A percentile compares a stretch with the other conserved stretches of the same genome.
Evolutionary conservation across 2,797 vertebrate species (phyloP).

Genomic region (Hypotaenidia okinawae): DNA sequence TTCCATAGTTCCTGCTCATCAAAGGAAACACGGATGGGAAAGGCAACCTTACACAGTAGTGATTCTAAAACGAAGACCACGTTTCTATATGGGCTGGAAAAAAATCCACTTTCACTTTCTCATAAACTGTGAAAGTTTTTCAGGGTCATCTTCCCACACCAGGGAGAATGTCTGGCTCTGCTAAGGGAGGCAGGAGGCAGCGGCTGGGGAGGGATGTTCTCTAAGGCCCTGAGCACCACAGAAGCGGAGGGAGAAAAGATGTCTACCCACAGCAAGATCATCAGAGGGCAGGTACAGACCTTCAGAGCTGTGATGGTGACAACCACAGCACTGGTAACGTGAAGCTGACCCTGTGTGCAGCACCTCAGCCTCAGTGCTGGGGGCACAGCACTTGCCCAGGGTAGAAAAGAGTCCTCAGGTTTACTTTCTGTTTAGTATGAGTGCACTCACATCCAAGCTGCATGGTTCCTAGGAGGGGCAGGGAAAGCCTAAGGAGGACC

Average conservation of each 20-base stretch:
- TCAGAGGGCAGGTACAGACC: background rate
- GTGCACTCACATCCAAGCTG: background rate
- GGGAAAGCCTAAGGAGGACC: background rate
- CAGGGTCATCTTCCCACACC: background rate
- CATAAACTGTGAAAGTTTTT: background rate
- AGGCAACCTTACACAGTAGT: background rate
- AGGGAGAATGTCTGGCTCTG: background rate
- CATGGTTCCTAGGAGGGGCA: background rate
- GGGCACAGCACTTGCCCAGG: background rate
- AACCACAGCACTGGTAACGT: rapidly evolving
- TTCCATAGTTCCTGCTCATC: background rate
- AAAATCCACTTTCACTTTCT: background rate
- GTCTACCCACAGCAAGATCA: background rate
- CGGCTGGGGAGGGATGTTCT: background rate
- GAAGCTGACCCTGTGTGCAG: background rate
- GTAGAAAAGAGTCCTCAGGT: background rate
- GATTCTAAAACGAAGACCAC: background rate
- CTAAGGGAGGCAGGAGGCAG: background rate
- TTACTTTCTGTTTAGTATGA: background rate
- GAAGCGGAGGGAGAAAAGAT: background rate
- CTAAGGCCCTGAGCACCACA: background rate
- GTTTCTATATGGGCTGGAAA: background rate
- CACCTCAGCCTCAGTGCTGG: background rate
- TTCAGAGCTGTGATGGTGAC: background rate
- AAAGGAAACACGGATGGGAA: background rate